These are phyloP conservation scores for Actinostola sp. DNA, from an alignment of 92 coral and sea anemone genomes.

Conservation along the genomic window DNA sequence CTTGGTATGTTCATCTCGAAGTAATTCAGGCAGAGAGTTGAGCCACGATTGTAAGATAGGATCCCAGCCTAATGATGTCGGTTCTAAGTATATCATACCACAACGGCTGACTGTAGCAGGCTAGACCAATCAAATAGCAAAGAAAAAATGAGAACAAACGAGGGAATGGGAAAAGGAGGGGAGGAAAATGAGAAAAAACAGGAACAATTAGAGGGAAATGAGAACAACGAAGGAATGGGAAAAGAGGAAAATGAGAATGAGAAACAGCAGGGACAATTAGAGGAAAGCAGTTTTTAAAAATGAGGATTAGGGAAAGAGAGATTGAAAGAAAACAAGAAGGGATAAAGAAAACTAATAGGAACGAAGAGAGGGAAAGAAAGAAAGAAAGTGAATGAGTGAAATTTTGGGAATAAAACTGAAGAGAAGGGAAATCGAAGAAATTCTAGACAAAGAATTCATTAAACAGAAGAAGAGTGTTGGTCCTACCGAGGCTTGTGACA, in stretches of 20 bases:
- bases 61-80: slow-evolving; percentile 94
- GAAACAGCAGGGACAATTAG: no score
- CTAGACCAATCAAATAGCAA: slow-evolving; percentile 22
- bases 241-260: no score
- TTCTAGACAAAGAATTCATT: not conserved
- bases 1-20: slow-evolving; percentile 72
- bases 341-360: no score
- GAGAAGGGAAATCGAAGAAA: not conserved
- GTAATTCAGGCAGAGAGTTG: slow-evolving; percentile 68
- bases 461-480: not conserved
- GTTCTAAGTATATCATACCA: slow-evolving; percentile 99
- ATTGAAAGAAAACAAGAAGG: no score
- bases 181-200: not conserved
- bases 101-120: slow-evolving; percentile 98
- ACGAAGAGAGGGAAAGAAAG: no score
- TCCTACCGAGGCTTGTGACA: slow-evolving; percentile 99
- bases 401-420: not conserved
- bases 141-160: not conserved
- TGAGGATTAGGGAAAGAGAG: no score
- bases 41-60: slow-evolving; percentile 95
- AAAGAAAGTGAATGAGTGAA: not conserved
- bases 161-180: not conserved
- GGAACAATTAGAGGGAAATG: no score
- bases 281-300: no score
- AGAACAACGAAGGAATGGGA: no score